Base-by-base conservation (phyloP, 2,888 invertebrate species). In the Eremobia ochroleuca region DNA sequence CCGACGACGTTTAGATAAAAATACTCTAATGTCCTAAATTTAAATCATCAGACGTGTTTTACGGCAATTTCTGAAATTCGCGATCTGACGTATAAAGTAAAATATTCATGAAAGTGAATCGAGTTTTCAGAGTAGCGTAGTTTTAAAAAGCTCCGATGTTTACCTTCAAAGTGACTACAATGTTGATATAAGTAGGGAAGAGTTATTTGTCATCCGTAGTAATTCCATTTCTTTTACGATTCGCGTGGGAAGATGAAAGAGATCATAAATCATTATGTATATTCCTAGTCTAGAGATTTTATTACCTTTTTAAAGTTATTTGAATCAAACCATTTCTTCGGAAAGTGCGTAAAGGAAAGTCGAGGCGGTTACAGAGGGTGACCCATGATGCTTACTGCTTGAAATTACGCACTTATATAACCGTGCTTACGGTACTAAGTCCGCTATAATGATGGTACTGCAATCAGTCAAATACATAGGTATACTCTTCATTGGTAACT, bases 361-460 rank as follows among this genome's bases (percentile, higher is more conserved):
- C 18, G n/a, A 55, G 37, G 46, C 25, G 3, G 28, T 13, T 13
- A 52, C 15, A 34, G 34, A 83, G n/a, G 71, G 67, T 81, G 58
- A 5, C 46, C 68, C 72, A 72, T 73, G 80, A 79, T 68, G 85
- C 85, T 21, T 73, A 46, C 52, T 79, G 34, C 31, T 84, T 49
- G 40, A 73, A 81, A 72, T 80, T 72, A 85, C 64, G 73, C 49
- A 65, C 59, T 52, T 8, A 43, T 49, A 34, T 79, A 68, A 81
- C 81, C 34, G 68, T 69, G 46, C 21, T n/a, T 65, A 85, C 85
- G 68, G 81, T 73, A 85, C 52, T 62, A 55, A 58, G 28, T 25
- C 80, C 64, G 81, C 58, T 68, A 85, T 80, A 84, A 79, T 80
- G 62, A 79, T 68, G 37, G 78, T 40, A 66, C 52, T 55, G n/a